Evolutionary conservation across 2,113 vertebrate species (phyloP), one percentile per base, ranked within the genome.

Genomic region (Pavo muticus): DNA sequence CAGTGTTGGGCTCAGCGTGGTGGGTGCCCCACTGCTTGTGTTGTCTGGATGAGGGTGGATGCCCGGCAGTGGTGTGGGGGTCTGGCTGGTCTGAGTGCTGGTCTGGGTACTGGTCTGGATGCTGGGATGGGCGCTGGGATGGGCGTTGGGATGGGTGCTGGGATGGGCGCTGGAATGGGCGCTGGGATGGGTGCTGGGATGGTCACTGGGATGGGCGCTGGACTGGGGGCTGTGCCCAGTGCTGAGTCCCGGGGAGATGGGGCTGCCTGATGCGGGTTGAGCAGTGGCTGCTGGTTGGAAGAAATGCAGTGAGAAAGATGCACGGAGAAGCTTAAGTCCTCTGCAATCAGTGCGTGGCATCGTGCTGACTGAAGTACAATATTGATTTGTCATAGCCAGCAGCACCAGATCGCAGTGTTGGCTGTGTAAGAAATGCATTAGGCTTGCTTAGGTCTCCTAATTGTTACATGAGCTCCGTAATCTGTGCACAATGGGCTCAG

Each of bases 11-110:
- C 13, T 78, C 14, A 3, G 1, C 1, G 25, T 7, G 0, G 19
- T 27, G 67, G 57, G 0, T 29, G 84, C 17, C 19, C 47, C 81
- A 4, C 1, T 7, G 61, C 27, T 88, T 1, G 1, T 1, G 2
- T 10, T 25, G 1, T 21, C 6, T 2, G 19, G 3, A 4, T 8
- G 18, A 3, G 0, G 21, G 24, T 70, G 1, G 59, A 32, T 52
- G 65, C n/a, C 15, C 8, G 2, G 72, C 0, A 0, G 3, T 2
- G 29, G 2, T 0, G 42, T 27, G 47, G 63, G 11, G 23, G 14
- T 15, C 14, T 0, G 19, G 52, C 27, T 54, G 52, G 27, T 29
- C 52, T 54, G 52, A 9, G 27, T 30, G 52, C 15, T 54, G 27
- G 2, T 16, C 9, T 54, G 52, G 27, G 52, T 20, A 19, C 45